Conservation (phyloP, 2,113 vertebrate genomes). For the Pyrgilauda ruficollis region DNA sequence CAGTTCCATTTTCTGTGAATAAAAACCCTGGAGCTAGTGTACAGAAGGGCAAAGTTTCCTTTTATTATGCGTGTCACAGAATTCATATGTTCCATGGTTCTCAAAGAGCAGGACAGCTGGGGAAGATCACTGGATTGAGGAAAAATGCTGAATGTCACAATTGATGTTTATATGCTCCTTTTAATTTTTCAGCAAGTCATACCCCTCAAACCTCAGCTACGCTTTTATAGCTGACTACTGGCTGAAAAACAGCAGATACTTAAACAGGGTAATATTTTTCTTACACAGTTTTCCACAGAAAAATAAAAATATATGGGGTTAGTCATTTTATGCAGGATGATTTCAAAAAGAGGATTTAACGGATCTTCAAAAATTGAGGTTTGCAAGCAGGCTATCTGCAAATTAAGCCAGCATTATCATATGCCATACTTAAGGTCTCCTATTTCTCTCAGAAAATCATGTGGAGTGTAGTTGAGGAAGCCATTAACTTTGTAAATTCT, state of each 20-base stretch:
- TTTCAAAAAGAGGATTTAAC: background rate
- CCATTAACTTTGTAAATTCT: background rate
- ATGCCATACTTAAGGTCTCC: background rate
- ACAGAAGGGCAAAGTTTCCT: background rate
- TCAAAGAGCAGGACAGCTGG: background rate
- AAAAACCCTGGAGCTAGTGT: background rate
- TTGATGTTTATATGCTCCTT: background rate
- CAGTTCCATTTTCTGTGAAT: background rate
- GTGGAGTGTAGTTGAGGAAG: background rate
- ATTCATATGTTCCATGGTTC: background rate
- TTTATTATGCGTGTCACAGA: accelerated
- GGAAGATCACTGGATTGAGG: background rate
- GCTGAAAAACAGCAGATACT: background rate
- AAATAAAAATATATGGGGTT: background rate
- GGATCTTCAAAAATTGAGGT: background rate
- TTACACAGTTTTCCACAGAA: background rate
- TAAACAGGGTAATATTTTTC: background rate
- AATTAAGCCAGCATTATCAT: background rate
- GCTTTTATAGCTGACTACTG: background rate
- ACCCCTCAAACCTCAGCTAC: background rate
- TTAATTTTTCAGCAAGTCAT: background rate
- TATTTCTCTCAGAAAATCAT: background rate
- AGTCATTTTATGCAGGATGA: background rate
- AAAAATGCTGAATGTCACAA: background rate
- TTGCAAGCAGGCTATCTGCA: background rate